Evolutionary conservation across 1,140 invertebrate genomes (phyloP), one percentile per base, ranked within the genome.

Genomic region (Hypothenemus hampei): DNA sequence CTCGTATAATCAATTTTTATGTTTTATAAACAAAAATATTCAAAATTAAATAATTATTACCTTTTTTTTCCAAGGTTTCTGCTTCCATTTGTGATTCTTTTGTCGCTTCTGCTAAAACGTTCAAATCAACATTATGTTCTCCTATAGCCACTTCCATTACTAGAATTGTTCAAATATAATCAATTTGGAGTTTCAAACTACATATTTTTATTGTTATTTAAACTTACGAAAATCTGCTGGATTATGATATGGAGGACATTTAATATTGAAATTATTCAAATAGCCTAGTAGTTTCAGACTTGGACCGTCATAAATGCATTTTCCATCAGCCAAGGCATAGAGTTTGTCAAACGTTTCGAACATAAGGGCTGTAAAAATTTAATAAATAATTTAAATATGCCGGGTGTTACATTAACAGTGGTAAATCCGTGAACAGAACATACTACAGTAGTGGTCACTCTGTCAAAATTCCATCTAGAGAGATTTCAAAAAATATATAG

Each of bases 301-400:
- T 0, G 83, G 78, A 1, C 95, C 94, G 61, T 87, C 81, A 68
- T 96, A 98, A 52, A 97, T 84, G 62, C 91, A 95, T 41, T 86
- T 81, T 1, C 95, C 95, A 39, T 82, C 80, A 0, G 90, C 81
- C 3, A 98, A 74, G n/a, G 92, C 85, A 69, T 97, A 97, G 1
- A 97, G 74, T 64, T 90, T 83, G 70, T 98, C 94, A 68, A 98
- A 97, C 82, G 93, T 96, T 72, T 97, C 92, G 66, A 98, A 96
- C 6, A 97, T 78, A 62, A 94, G 78, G 2, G 94, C 93, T 63
- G 89, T 29, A 54, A 54, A n/a, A 1, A 20, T 11, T 13, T 15
- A 29, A 4, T 21, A 18, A 6, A 19, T 35, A 16, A n/a, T n/a
- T n/a, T 16, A 37, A 37, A n/a, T n/a, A n/a, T n/a, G n/a, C n/a